phyloP scores from a whole-genome alignment of 1,140 invertebrate genomes.

The Whitmania pigra region DNA sequence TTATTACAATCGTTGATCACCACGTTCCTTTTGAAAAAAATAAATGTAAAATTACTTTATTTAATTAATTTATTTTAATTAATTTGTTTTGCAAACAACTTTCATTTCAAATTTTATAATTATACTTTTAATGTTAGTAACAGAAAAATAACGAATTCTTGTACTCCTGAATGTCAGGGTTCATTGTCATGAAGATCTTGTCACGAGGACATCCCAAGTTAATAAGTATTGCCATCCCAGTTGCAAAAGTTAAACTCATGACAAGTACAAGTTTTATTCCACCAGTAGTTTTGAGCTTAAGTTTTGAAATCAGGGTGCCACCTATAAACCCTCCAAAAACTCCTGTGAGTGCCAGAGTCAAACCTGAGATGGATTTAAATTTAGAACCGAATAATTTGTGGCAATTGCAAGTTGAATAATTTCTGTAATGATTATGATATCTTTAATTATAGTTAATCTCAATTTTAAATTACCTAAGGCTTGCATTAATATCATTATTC shows the following conservation, averaged over 20 bases:
- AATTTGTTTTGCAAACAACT: too few relatives aligned
- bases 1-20: constrained; percentile 16
- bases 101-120: too few relatives aligned
- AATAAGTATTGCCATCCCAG: neutral
- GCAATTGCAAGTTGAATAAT: too few relatives aligned
- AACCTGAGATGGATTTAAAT: neutral
- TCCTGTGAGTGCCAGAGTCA: constrained; percentile 1
- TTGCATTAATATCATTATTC: too few relatives aligned
- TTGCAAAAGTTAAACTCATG: neutral
- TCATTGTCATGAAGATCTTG: neutral
- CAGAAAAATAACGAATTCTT: too few relatives aligned
- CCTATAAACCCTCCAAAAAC: constrained; percentile 12
- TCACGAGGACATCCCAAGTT: constrained; percentile 18
- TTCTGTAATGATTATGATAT: too few relatives aligned
- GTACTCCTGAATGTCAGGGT: neutral
- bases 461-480: too few relatives aligned
- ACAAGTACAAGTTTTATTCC: constrained; percentile 17
- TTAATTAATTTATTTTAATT: too few relatives aligned
- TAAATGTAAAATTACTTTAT: too few relatives aligned
- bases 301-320: constrained; percentile 8
- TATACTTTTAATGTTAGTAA: too few relatives aligned
- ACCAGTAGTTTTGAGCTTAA: neutral
- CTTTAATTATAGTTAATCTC: too few relatives aligned
- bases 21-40: neutral
- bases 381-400: too few relatives aligned